Evolutionary conservation across 2,797 vertebrate genomes (phyloP).

Genomic region (Erpetoichthys calabaricus): DNA sequence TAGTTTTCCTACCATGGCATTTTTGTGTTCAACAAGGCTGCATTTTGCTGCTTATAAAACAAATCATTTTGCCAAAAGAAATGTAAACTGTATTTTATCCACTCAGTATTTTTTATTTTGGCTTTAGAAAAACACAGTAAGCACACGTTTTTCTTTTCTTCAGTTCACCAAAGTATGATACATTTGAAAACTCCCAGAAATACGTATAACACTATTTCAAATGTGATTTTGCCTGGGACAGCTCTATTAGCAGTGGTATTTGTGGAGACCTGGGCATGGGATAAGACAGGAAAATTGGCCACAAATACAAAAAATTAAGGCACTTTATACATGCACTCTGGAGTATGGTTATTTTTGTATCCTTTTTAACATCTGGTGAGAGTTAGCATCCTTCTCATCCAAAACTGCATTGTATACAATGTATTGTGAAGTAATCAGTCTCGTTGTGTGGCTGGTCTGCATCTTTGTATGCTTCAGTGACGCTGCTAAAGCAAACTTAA

Average conservation of each 20-base stretch:
- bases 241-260: not conserved
- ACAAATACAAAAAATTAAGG: constrained; percentile 4
- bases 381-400: constrained; percentile 39
- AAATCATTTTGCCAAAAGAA: too few species aligned
- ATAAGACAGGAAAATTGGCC: not conserved
- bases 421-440: constrained; percentile 46
- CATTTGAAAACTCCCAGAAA: not conserved
- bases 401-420: constrained; percentile 19
- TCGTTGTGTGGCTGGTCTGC: constrained; percentile 28
- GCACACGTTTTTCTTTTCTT: too few species aligned
- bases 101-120: too few species aligned
- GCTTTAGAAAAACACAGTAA: too few species aligned
- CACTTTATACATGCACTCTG: constrained; percentile 8
- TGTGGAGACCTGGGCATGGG: not conserved
- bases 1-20: too few species aligned
- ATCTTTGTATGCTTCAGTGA: constrained; percentile 13
- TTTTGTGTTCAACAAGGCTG: too few species aligned
- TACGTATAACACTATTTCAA: not conserved
- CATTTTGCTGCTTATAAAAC: too few species aligned
- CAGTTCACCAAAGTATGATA: too few species aligned
- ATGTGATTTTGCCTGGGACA: constrained; percentile 1
- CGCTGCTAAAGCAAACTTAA: not conserved
- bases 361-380: constrained; percentile 60
- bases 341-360: constrained; percentile 47
- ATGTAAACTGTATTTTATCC: too few species aligned